Conservation (phyloP, 1,140 invertebrate genomes). For the Acromyrmex echinatior region DNA sequence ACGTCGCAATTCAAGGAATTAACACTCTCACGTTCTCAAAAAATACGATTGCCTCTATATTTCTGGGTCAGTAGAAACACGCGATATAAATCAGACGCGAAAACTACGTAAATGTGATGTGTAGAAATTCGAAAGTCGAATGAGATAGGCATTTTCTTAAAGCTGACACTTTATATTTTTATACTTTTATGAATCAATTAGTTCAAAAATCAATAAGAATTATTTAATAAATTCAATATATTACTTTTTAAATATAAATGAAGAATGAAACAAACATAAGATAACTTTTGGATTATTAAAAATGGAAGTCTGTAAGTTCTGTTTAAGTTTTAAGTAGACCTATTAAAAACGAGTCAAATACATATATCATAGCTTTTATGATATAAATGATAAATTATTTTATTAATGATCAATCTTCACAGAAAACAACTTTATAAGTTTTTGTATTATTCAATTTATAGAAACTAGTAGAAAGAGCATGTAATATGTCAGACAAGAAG, state of each 20-base stretch:
- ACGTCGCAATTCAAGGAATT: conserved; percentile 18
- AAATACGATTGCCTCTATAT: background rate
- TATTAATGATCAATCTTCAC: background rate
- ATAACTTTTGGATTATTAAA: background rate
- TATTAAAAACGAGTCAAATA: background rate
- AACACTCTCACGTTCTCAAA: conserved; percentile 7
- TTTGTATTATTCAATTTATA: background rate
- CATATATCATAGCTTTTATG: background rate
- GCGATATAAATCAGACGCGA: background rate
- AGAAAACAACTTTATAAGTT: background rate
- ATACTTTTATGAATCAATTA: background rate
- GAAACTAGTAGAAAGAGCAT: conserved; percentile 32
- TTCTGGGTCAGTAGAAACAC: background rate
- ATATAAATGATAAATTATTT: background rate
- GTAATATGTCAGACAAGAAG: conserved; percentile 24
- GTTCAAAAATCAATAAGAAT: background rate
- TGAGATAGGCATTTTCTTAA: background rate
- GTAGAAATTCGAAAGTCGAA: background rate
- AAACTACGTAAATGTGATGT: background rate
- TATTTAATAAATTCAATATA: background rate
- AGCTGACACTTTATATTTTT: background rate
- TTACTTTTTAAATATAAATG: background rate
- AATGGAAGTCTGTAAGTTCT: background rate
- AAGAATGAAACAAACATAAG: background rate
- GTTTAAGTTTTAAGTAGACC: background rate